Conservation (phyloP, 2,888 invertebrate genomes). For the Serrognathus titanus region DNA sequence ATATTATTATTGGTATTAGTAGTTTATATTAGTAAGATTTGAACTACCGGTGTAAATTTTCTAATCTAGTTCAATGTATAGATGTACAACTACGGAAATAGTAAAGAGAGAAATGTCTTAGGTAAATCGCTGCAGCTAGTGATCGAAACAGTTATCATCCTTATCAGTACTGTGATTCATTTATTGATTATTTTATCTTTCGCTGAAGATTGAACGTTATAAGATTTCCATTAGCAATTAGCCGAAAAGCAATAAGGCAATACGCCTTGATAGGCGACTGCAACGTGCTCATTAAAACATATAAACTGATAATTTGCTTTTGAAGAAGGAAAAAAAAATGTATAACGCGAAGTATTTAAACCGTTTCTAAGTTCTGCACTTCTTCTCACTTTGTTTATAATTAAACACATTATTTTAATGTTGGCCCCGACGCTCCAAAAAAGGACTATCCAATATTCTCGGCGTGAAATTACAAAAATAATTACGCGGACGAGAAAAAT, state of each 20-base stretch:
- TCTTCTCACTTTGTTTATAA: conserved; percentile 6
- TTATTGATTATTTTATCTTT: background rate
- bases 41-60: too few species aligned
- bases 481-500: conserved; percentile 15
- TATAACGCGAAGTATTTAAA: conserved; percentile 7
- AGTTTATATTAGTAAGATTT: too few species aligned
- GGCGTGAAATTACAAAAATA: conserved; percentile 23
- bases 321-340: background rate
- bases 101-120: too few species aligned
- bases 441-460: conserved; percentile 15
- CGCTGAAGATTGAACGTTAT: background rate
- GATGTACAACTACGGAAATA: too few species aligned
- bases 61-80: too few species aligned
- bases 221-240: background rate
- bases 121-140: too few species aligned
- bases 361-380: conserved; percentile 6
- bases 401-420: conserved; percentile 18
- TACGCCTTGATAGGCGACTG: background rate
- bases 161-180: too few species aligned
- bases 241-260: too few species aligned
- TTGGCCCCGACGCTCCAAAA: conserved; percentile 7
- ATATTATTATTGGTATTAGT: too few species aligned
- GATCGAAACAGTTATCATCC: too few species aligned
- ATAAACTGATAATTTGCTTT: conserved; percentile 15
- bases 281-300: conserved; percentile 15